Percentiles rank a stretch among this genome's conserved stretches.
phyloP scores from a whole-genome alignment of 1,140 invertebrate genomes.

The Anastrepha obliqua region DNA sequence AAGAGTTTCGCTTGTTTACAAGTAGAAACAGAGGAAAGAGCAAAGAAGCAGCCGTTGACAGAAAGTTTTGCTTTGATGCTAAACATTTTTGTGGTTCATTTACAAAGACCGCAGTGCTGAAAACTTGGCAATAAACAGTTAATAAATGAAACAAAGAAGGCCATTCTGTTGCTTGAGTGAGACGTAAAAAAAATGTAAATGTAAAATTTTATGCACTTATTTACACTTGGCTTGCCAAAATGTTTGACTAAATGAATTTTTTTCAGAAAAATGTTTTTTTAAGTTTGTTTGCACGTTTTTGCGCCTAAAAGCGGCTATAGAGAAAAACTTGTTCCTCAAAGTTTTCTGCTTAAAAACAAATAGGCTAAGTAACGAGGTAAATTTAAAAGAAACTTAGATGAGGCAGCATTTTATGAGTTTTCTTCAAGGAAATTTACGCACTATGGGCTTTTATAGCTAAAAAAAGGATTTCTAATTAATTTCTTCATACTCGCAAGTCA shows the following conservation, averaged over 20 bases:
- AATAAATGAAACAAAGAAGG: constrained; percentile 5
- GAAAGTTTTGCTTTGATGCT: constrained; percentile 16
- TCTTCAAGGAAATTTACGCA: too few species aligned
- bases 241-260: neutral
- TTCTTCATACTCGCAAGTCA: neutral
- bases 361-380: too few species aligned
- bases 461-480: too few species aligned
- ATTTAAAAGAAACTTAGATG: too few species aligned
- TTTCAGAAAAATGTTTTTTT: neutral
- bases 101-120: neutral
- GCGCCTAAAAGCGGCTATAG: neutral
- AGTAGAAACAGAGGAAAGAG: neutral
- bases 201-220: neutral
- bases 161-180: neutral
- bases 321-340: neutral
- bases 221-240: neutral
- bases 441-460: too few species aligned
- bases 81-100: constrained; percentile 41
- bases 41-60: neutral
- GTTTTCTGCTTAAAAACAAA: too few species aligned
- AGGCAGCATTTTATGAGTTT: too few species aligned
- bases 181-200: neutral
- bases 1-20: neutral
- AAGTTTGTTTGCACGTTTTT: neutral
- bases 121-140: constrained; percentile 15